Base-by-base conservation (phyloP, 2,113 vertebrate genomes). In the Sinocyclocheilus anophthalmus region DNA sequence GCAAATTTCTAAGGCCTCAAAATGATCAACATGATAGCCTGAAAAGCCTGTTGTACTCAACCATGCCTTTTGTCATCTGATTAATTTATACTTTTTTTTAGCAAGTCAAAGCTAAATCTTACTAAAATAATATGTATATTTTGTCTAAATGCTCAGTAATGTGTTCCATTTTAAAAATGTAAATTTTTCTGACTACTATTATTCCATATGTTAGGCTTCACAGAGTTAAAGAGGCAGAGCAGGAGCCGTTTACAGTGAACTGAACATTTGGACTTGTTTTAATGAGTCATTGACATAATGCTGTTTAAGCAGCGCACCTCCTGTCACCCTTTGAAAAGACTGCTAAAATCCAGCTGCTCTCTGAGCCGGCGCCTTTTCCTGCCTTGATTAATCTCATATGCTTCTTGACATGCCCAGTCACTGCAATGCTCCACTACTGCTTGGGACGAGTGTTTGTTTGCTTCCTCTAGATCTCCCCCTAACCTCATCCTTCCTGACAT, bases 271-370 rank as follows among this genome's bases (percentile, higher is more conserved):
- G 16, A 57, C 63, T n/a, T 11, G 45, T 67, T 67, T 26, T 73
- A 81, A 69, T 37, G 55, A 81, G 78, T 59, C 65, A 80, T 75
- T 55, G 70, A 73, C 81, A 70, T 50, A 75, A 75, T 26, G 37
- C 45, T 24, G 50, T 70, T 75, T 63, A 76, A 77, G 61, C 42
- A 63, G 22, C 24, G 24, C 37, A 50, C 61, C 70, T 75, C 59
- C 39, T 33, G 79, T 48, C n/a, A 39, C 4, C 65, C 69, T 87
- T 75, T 33, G 14, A 48, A 67, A 48, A 50, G n/a, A 33, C 24
- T 69, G 48, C 16, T 50, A 20, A 82, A 82, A 82, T 48, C 55
- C 53, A 61, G 55, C 53, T 79, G 77, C 77, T 61, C 80, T 16
- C 57, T 10, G 7, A 81, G 37, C 63, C 14, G 8, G 1, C 55